These are phyloP conservation scores for Nothobranchius kuhntae DNA, from an alignment of 2,113 vertebrate species.

Conservation along the genomic window DNA sequence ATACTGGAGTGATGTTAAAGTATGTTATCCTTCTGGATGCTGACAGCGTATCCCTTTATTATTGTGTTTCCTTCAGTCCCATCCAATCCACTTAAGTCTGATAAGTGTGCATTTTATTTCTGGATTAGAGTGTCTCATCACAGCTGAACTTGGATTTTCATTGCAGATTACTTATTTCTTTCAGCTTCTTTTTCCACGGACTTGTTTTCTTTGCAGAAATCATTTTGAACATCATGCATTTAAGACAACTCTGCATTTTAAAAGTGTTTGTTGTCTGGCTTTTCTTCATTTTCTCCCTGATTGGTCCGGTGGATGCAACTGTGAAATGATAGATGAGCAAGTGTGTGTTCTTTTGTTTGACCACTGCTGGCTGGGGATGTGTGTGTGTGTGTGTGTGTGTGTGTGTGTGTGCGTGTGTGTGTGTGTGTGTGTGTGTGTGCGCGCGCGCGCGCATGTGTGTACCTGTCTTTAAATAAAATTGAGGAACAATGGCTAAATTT, in stretches of 20 bases:
- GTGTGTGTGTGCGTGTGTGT: too few relatives aligned
- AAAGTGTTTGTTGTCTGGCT: neutral
- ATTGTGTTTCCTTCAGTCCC: neutral
- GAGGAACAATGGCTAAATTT: too few relatives aligned
- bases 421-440: too few relatives aligned
- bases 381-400: too few relatives aligned
- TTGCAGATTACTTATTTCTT: neutral
- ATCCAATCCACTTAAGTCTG: neutral
- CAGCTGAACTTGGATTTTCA: conserved; percentile 2
- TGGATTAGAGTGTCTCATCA: neutral
- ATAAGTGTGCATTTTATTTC: neutral
- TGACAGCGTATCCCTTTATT: neutral
- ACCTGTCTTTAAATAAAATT: too few relatives aligned
- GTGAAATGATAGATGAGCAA: conserved; percentile 45
- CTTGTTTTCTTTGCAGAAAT: conserved; percentile 4
- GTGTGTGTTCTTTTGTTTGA: too few relatives aligned
- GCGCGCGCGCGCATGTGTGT: too few relatives aligned
- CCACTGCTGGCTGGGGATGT: too few relatives aligned
- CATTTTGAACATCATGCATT: neutral
- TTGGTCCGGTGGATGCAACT: conserved; percentile 11
- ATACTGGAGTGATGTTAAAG: conserved; percentile 2
- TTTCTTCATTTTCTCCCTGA: conserved; percentile 31
- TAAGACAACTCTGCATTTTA: neutral
- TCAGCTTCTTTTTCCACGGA: neutral
- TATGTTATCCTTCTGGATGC: conserved; percentile 8